Evolutionary conservation across 2,888 invertebrate species (phyloP).

Genomic region (Andrena chrysosceles): DNA sequence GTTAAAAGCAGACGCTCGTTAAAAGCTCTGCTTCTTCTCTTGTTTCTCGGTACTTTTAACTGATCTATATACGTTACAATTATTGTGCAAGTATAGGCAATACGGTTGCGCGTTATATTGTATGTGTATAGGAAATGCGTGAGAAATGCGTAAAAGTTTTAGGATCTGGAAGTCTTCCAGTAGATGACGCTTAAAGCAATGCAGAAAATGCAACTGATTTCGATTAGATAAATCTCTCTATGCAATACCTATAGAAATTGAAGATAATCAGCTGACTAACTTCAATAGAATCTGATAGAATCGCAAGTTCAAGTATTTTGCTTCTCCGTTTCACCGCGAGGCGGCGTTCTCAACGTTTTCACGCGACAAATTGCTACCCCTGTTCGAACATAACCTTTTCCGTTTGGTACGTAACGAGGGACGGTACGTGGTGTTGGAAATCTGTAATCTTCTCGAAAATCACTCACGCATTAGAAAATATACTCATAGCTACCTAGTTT

Average conservation of each 20-base stretch:
- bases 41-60: not conserved
- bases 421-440: conserved; percentile 72
- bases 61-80: not conserved
- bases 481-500: conserved; percentile 20
- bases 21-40: not conserved
- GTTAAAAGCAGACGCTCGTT: not conserved
- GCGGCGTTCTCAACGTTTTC: conserved; percentile 9
- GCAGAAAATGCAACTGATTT: conserved; percentile 1
- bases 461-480: conserved; percentile 31
- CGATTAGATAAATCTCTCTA: not conserved
- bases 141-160: not conserved
- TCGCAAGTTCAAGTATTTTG: not conserved
- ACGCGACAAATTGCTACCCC: conserved; percentile 13
- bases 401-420: conserved; percentile 26
- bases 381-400: conserved; percentile 51
- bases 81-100: not conserved
- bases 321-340: not conserved
- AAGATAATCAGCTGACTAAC: conserved; percentile 10
- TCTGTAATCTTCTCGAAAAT: conserved; percentile 68
- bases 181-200: conserved; percentile 13
- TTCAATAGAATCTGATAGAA: not conserved
- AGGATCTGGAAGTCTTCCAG: not conserved
- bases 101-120: not conserved
- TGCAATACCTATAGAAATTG: not conserved
- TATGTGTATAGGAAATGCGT: not conserved